phyloP scores from a whole-genome alignment of 2,888 invertebrate species.

The Cenopis cana region DNA sequence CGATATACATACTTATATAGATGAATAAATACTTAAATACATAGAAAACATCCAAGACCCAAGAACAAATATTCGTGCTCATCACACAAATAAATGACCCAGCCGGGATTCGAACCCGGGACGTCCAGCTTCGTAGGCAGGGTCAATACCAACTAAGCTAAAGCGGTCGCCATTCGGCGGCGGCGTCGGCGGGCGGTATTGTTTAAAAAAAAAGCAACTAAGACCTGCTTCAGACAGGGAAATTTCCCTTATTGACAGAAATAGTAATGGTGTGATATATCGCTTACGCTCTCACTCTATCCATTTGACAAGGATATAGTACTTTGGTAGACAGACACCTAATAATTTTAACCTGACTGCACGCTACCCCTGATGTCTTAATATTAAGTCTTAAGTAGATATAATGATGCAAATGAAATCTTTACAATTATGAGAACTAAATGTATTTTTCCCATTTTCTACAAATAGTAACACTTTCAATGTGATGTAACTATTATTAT shows the following conservation, averaged over 20 bases:
- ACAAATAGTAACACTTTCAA: conserved; percentile 20
- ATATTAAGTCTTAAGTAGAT: conserved; percentile 29
- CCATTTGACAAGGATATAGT: neutral
- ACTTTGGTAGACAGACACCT: neutral
- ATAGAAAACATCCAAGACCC: no score
- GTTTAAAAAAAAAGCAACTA: no score
- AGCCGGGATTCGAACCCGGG: no score
- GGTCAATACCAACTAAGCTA: no score
- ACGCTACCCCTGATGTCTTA: conserved; percentile 24
- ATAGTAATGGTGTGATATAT: neutral
- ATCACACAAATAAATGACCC: no score
- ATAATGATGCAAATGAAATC: conserved; percentile 10
- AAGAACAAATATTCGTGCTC: no score
- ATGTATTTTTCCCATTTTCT: conserved; percentile 23
- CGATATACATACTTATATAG: no score
- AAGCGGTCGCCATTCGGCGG: no score
- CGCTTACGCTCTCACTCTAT: neutral
- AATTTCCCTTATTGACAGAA: neutral
- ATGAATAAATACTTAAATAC: no score
- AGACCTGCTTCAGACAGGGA: no score
- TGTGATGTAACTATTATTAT: conserved; percentile 19
- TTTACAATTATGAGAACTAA: conserved; percentile 17
- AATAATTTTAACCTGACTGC: conserved; percentile 1
- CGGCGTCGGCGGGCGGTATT: no score
- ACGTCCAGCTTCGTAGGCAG: no score